Evolutionary conservation across 2,113 vertebrate genomes (phyloP).

Genomic region (Sturnira hondurensis): DNA sequence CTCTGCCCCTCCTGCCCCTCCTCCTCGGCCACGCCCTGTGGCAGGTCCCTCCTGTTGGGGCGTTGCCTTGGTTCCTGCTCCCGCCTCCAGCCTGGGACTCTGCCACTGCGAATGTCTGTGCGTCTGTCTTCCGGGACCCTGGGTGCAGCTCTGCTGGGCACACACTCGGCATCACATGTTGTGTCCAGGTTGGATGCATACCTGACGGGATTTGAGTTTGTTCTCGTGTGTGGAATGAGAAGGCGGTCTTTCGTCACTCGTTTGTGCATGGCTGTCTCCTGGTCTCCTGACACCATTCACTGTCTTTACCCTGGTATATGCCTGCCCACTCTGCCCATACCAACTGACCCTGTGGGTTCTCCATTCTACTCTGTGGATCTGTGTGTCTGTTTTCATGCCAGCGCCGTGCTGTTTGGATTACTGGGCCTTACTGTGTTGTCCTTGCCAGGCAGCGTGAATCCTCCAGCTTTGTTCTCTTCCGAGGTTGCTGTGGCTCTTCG

Average conservation of each 20-base stretch:
- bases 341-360: not conserved
- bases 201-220: not conserved
- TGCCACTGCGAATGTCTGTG: not conserved
- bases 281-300: not conserved
- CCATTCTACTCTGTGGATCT: too few species aligned
- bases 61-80: not conserved
- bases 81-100: not conserved
- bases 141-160: too few species aligned
- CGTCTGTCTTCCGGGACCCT: not conserved
- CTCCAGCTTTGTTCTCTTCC: not conserved
- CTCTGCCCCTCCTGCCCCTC: not conserved
- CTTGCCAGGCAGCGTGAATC: not conserved
- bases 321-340: not conserved
- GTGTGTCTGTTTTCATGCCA: not conserved
- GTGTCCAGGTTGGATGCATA: not conserved
- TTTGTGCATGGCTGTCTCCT: not conserved
- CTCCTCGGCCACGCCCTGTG: accelerated
- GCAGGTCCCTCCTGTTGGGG: not conserved
- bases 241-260: not conserved
- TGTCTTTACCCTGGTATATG: too few species aligned
- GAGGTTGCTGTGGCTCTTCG: not conserved
- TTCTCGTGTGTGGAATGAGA: not conserved
- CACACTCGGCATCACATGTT: not conserved
- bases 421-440: not conserved
- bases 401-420: not conserved